Percentiles rank a stretch among this genome's conserved stretches.
Evolutionary conservation across 2,113 vertebrate genomes (phyloP).

Genomic region (Cygnus atratus): DNA sequence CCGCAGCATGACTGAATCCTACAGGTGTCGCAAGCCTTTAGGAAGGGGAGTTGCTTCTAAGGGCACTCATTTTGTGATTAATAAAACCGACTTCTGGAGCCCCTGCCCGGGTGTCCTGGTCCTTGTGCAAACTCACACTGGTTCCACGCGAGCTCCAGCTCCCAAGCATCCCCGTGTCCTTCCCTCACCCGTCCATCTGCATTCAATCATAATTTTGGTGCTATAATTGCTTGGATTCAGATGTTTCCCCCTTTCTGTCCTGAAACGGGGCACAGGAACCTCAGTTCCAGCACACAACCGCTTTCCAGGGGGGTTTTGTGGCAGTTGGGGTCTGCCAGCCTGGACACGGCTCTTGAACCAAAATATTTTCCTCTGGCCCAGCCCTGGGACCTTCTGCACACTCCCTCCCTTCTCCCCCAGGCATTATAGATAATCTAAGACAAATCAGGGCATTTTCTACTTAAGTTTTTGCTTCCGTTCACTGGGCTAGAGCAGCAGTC

Average conservation of each 20-base stretch:
- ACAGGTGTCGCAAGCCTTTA: neutral
- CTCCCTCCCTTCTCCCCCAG: neutral
- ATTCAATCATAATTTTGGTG: rapidly evolving
- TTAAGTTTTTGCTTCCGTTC: neutral
- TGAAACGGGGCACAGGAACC: rapidly evolving
- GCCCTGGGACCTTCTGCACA: neutral
- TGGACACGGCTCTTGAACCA: neutral
- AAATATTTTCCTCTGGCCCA: neutral
- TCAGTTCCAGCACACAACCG: rapidly evolving
- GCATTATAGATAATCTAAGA: rapidly evolving
- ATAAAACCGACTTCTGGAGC: neutral
- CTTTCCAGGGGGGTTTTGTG: neutral
- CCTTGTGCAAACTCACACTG: neutral
- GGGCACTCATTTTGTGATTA: neutral
- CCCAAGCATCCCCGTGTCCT: rapidly evolving
- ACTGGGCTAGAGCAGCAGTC: neutral
- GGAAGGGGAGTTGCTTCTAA: neutral
- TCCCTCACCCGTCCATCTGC: neutral
- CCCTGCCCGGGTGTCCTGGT: neutral
- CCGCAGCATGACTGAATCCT: neutral
- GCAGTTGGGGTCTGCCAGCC: neutral
- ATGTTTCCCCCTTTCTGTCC: neutral
- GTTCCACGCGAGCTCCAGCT: rapidly evolving
- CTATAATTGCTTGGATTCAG: neutral
- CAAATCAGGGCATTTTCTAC: neutral